phyloP scores from a whole-genome alignment of 2,113 vertebrate species.

The Benthochromis sp. region DNA sequence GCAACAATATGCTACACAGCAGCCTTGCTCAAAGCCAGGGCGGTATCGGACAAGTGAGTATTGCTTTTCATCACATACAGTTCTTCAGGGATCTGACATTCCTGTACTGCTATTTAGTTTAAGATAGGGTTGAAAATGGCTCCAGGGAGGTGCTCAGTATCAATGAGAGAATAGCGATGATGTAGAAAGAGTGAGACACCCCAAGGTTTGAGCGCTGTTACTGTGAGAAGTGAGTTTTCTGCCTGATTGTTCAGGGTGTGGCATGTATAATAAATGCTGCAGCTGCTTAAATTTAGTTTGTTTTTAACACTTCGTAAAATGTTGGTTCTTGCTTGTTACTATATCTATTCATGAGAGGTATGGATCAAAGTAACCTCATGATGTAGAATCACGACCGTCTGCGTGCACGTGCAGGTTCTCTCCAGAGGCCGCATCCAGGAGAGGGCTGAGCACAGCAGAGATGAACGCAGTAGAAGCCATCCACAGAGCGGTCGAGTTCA shows the following conservation, averaged over 20 bases:
- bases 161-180: background rate
- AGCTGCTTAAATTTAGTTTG: background rate
- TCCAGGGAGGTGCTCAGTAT: background rate
- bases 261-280: background rate
- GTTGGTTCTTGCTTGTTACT: background rate
- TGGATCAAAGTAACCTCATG: background rate
- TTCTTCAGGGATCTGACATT: background rate
- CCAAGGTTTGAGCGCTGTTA: background rate
- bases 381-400: background rate
- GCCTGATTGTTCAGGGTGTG: background rate
- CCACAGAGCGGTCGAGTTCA: constrained; percentile 98
- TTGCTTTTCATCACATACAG: background rate
- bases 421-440: constrained; percentile 92
- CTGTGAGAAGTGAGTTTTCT: background rate
- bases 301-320: background rate
- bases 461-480: constrained; percentile 99
- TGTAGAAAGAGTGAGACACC: background rate
- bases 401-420: constrained; percentile 79
- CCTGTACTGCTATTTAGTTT: background rate
- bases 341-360: background rate
- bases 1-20: constrained; percentile 99
- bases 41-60: constrained; percentile 99
- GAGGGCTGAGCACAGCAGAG: constrained; percentile 95
- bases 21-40: constrained; percentile 96
- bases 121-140: background rate